These are phyloP conservation scores for Anodontia alba DNA, from an alignment of 2,888 invertebrate species.

Conservation along the genomic window DNA sequence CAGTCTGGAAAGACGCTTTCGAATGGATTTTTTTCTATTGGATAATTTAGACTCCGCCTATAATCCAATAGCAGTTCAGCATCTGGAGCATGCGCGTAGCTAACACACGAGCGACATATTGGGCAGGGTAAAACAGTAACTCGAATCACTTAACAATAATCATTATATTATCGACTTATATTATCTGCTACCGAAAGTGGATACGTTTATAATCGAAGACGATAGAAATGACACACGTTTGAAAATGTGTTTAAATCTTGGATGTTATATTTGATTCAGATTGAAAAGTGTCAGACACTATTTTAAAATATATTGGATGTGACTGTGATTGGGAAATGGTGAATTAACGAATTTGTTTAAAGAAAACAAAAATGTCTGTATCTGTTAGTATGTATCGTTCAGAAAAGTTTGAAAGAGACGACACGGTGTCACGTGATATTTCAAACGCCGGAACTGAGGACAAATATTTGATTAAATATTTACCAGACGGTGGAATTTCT, in stretches of 20 bases:
- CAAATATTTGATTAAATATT: neutral
- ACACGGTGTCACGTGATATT: neutral
- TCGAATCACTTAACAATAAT: constrained; percentile 12
- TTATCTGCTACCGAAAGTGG: constrained; percentile 1
- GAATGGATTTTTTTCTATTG: constrained; percentile 30
- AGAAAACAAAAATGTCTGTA: constrained; percentile 1
- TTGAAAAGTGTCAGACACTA: neutral
- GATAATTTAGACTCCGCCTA: constrained; percentile 29
- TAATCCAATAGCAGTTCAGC: constrained; percentile 20
- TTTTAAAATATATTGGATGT: neutral
- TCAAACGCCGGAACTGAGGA: neutral
- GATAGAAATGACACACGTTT: neutral
- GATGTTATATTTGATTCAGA: neutral
- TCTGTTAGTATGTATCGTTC: neutral
- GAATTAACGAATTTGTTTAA: neutral
- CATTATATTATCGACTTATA: constrained; percentile 11
- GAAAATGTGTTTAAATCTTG: neutral
- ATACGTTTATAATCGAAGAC: neutral
- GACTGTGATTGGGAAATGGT: neutral
- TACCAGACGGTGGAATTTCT: neutral
- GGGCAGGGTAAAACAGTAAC: constrained; percentile 11
- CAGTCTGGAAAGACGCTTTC: neutral
- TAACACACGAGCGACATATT: neutral
- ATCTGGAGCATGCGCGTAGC: constrained; percentile 30
- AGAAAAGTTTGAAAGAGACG: neutral